Evolutionary conservation across 2,113 vertebrate genomes (phyloP).

Genomic region (Chauna torquata): DNA sequence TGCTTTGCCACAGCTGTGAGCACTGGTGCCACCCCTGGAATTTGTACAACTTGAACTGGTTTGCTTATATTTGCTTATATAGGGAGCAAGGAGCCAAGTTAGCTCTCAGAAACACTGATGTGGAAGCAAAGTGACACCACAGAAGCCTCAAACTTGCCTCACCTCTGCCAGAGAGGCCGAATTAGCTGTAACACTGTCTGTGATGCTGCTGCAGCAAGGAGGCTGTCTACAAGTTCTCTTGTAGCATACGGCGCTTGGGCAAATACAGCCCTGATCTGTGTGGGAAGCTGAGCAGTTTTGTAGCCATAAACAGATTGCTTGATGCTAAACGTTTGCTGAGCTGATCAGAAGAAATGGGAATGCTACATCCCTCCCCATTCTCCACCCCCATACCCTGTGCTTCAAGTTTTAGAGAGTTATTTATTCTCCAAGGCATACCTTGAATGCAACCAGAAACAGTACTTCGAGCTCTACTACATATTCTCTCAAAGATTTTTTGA

Average conservation of each 20-base stretch:
- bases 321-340: not conserved
- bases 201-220: not conserved
- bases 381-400: not conserved
- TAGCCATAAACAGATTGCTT: not conserved
- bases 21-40: not conserved
- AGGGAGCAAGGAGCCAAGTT: not conserved
- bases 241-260: not conserved
- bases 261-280: not conserved
- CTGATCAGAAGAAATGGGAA: not conserved
- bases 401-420: not conserved
- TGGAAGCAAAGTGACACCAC: not conserved
- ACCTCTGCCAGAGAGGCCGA: not conserved
- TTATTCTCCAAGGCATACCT: not conserved
- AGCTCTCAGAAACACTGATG: not conserved
- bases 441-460: not conserved
- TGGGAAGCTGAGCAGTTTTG: not conserved
- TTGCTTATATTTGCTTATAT: not conserved
- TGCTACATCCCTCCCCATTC: not conserved
- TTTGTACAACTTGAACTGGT: not conserved
- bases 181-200: not conserved
- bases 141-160: conserved; percentile 7
- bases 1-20: not conserved
- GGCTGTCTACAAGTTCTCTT: not conserved
- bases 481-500: not conserved
- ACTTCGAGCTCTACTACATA: not conserved